These are phyloP conservation scores for Drosophila anomelani DNA, from an alignment of 2,888 invertebrate genomes.

Conservation along the genomic window DNA sequence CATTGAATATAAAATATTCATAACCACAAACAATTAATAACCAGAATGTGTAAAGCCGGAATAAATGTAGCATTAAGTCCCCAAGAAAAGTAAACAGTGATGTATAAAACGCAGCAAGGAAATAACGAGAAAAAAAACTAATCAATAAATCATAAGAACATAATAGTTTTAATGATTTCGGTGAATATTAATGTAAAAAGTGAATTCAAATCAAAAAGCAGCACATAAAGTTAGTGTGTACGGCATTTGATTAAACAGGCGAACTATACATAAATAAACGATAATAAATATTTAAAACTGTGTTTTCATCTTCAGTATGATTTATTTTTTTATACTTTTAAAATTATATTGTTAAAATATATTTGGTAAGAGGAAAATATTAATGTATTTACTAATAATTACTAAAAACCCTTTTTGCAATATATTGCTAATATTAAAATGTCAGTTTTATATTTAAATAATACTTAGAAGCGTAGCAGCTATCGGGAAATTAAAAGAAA, in stretches of 20 bases:
- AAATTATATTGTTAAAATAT: too few relatives aligned
- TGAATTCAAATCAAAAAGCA: conserved; percentile 47
- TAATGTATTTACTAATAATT: not conserved
- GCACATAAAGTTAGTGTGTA: conserved; percentile 53
- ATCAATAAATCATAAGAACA: conserved; percentile 39
- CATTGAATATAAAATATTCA: conserved; percentile 70
- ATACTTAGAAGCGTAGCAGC: not conserved
- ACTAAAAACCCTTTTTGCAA: not conserved
- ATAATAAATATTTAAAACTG: conserved; percentile 63
- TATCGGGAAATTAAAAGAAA: too few relatives aligned
- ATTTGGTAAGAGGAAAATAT: not conserved
- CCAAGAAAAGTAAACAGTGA: conserved; percentile 34
- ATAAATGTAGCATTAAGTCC: conserved; percentile 25
- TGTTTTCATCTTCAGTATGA: conserved; percentile 19
- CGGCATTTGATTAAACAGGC: conserved; percentile 57
- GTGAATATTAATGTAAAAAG: conserved; percentile 58
- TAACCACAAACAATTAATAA: conserved; percentile 50
- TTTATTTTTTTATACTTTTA: not conserved
- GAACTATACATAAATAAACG: conserved; percentile 63
- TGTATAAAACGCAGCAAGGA: conserved; percentile 57
- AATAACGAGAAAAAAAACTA: conserved; percentile 30
- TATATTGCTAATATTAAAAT: not conserved
- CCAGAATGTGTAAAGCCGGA: conserved; percentile 31
- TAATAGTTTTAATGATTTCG: conserved; percentile 33
- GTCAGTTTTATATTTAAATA: not conserved